Percentiles rank a stretch among this genome's conserved stretches.
These are phyloP conservation scores for Tragelaphus imberbis DNA, from an alignment of 2,113 vertebrate species.

Conservation along the genomic window DNA sequence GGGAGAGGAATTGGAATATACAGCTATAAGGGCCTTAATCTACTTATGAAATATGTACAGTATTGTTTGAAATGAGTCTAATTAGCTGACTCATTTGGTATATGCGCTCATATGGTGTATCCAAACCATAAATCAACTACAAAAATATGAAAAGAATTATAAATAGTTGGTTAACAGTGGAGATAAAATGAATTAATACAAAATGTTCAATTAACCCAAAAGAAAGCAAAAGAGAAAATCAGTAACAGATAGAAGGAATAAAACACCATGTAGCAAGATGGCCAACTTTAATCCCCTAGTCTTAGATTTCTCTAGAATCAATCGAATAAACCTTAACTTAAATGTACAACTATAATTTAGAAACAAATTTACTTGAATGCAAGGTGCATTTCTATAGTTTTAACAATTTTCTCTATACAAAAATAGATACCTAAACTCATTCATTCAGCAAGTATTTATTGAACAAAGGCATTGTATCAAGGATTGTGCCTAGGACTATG, in stretches of 20 bases:
- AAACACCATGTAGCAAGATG: neutral
- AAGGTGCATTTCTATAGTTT: neutral
- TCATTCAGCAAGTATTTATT: neutral
- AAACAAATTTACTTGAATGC: neutral
- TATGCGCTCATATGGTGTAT: neutral
- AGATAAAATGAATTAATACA: neutral
- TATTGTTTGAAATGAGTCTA: neutral
- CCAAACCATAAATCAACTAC: neutral
- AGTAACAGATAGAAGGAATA: neutral
- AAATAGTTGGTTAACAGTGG: neutral
- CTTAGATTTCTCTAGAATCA: neutral
- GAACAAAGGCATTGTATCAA: neutral
- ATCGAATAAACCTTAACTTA: neutral
- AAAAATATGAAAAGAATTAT: neutral
- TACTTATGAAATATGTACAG: neutral
- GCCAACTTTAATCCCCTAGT: neutral
- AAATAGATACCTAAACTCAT: neutral
- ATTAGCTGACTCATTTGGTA: neutral
- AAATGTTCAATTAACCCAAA: slow-evolving; percentile 5
- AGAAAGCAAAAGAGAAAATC: neutral
- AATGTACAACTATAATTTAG: neutral
- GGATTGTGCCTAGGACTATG: neutral
- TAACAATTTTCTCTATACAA: neutral
- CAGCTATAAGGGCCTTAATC: neutral
- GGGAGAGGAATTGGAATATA: neutral